Conservation (phyloP, 2,797 vertebrate genomes). For the Notolepis coatsorum region DNA sequence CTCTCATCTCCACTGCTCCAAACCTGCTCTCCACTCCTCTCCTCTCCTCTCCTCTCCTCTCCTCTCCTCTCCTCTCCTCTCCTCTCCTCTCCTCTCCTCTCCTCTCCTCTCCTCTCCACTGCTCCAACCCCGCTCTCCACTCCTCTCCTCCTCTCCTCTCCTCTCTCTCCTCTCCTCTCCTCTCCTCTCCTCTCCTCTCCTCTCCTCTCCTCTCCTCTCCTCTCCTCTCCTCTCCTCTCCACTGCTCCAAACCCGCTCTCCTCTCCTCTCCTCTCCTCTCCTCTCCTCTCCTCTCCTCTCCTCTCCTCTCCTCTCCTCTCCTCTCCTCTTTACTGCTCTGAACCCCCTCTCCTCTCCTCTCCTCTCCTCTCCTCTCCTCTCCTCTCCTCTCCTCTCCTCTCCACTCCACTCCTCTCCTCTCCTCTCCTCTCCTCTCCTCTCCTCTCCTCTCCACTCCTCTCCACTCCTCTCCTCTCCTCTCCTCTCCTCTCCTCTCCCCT, state of each 20-base stretch:
- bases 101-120: conserved; percentile 43
- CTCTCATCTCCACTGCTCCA: not conserved
- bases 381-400: not conserved
- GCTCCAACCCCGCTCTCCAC: conserved; percentile 8
- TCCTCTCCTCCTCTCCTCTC: not conserved
- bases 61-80: not conserved
- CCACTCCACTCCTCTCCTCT: too few species aligned
- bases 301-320: not conserved
- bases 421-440: not conserved
- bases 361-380: not conserved
- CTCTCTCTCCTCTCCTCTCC: not conserved
- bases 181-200: not conserved
- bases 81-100: not conserved
- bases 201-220: not conserved
- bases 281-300: not conserved
- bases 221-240: conserved; percentile 36
- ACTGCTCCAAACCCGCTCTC: conserved; percentile 26
- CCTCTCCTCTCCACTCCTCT: not conserved
- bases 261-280: not conserved
- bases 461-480: not conserved
- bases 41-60: not conserved
- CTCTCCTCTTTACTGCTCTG: not conserved
- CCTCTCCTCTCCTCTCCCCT: not conserved
- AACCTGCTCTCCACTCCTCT: not conserved
- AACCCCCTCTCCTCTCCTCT: not conserved